Conservation (phyloP, 2,888 invertebrate species). For the Acronicta leporina region DNA sequence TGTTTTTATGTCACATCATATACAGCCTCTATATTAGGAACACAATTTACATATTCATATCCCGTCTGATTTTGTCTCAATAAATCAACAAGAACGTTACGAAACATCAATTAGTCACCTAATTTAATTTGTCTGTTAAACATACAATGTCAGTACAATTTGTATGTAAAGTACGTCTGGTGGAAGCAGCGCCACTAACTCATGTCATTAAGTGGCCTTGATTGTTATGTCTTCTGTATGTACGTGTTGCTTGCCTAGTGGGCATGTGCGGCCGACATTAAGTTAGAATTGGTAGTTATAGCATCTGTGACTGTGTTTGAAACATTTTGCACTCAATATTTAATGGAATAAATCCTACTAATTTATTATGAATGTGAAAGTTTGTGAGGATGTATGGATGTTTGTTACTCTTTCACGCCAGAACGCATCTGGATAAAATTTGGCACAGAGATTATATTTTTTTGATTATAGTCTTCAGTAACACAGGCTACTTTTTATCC, state of each 20-base stretch:
- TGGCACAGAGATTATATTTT: too few species aligned
- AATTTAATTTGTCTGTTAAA: conserved; percentile 31
- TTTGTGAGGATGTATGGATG: too few species aligned
- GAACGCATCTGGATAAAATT: too few species aligned
- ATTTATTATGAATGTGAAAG: too few species aligned
- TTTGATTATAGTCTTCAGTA: too few species aligned
- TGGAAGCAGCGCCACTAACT: conserved; percentile 38
- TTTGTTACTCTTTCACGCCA: too few species aligned
- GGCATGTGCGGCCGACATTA: conserved; percentile 37
- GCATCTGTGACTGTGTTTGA: not conserved
- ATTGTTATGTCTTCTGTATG: conserved; percentile 39
- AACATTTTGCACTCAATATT: conserved; percentile 3
- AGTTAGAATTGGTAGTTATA: conserved; percentile 24
- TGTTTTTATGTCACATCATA: not conserved
- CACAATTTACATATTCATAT: not conserved
- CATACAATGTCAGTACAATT: conserved; percentile 41
- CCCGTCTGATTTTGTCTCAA: conserved; percentile 1
- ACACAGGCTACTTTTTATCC: too few species aligned
- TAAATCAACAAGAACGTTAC: conserved; percentile 12
- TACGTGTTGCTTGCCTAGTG: conserved; percentile 41
- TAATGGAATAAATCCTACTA: too few species aligned
- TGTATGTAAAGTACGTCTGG: conserved; percentile 51
- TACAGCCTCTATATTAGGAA: not conserved
- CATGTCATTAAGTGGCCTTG: conserved; percentile 46
- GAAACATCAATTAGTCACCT: conserved; percentile 27